Evolutionary conservation across 2,113 vertebrate species (phyloP).

Genomic region (Dascyllus trimaculatus): DNA sequence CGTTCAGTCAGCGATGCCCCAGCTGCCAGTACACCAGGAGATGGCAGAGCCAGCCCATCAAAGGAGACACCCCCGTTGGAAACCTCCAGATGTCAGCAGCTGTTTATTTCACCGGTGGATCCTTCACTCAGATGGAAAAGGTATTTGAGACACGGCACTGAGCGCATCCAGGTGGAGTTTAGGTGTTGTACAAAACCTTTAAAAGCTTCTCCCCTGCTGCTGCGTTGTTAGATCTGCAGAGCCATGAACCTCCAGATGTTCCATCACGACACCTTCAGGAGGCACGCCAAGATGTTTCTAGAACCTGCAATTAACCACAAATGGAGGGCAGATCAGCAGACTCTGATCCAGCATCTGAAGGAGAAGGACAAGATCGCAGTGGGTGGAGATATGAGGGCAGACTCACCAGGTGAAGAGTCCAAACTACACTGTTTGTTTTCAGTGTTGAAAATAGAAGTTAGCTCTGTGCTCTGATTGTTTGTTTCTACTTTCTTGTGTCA

Average conservation of each 20-base stretch:
- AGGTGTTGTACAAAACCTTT: no score
- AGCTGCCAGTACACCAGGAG: constrained; percentile 3
- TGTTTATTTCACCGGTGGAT: constrained; percentile 15
- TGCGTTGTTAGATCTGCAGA: constrained; percentile 11
- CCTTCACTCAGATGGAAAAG: constrained; percentile 11
- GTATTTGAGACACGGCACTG: neutral
- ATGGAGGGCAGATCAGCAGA: constrained; percentile 15
- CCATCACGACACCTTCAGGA: constrained; percentile 4
- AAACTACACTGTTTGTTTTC: neutral
- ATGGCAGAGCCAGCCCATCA: constrained; percentile 5
- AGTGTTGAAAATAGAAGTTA: no score
- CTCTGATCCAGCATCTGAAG: neutral
- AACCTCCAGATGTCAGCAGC: constrained; percentile 17
- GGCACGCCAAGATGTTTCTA: constrained; percentile 3
- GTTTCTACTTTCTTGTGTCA: no score
- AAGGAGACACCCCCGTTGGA: neutral
- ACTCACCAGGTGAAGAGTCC: constrained; percentile 10
- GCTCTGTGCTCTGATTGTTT: no score
- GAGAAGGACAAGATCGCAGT: neutral
- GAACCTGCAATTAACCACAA: constrained; percentile 31
- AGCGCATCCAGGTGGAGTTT: no score
- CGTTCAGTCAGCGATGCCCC: neutral
- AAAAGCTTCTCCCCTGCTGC: neutral
- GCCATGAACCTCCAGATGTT: constrained; percentile 15
- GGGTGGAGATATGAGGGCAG: constrained; percentile 10